Conservation (phyloP, 2,113 vertebrate species). For the Scartelaos histophorus region DNA sequence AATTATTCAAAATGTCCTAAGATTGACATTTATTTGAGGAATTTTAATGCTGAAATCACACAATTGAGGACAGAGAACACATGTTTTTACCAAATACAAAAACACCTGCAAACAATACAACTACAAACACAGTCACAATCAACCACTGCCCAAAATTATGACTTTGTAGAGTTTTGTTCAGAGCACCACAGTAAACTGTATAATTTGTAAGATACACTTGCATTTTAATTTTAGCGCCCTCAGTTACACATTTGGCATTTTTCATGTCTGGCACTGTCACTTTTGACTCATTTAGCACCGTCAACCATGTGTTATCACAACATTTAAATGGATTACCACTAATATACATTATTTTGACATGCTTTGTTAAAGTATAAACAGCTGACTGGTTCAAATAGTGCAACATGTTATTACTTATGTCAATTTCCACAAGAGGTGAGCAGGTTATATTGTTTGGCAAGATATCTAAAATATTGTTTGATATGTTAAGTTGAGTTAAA, state of each 20-base stretch:
- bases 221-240: constrained; percentile 14
- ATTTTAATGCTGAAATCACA: constrained; percentile 30
- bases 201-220: constrained; percentile 42
- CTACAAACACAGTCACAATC: constrained; percentile 51
- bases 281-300: constrained; percentile 29
- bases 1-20: too few species aligned
- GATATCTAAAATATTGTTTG: constrained; percentile 63
- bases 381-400: constrained; percentile 43
- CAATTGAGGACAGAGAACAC: constrained; percentile 29
- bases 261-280: constrained; percentile 70
- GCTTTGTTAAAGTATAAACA: constrained; percentile 22
- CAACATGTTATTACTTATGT: constrained; percentile 72
- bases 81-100: constrained; percentile 40
- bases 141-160: constrained; percentile 40
- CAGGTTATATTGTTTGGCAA: constrained; percentile 68
- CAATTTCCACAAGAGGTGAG: constrained; percentile 66
- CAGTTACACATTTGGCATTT: constrained; percentile 56
- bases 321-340: constrained; percentile 80
- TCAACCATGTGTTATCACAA: constrained; percentile 78
- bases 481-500: constrained; percentile 72
- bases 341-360: constrained; percentile 62
- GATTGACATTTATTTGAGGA: background rate
- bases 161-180: constrained; percentile 21
- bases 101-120: constrained; percentile 25
- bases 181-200: constrained; percentile 42